Base-by-base conservation (phyloP, 2,797 vertebrate genomes). In the Orestias chungarensis region DNA sequence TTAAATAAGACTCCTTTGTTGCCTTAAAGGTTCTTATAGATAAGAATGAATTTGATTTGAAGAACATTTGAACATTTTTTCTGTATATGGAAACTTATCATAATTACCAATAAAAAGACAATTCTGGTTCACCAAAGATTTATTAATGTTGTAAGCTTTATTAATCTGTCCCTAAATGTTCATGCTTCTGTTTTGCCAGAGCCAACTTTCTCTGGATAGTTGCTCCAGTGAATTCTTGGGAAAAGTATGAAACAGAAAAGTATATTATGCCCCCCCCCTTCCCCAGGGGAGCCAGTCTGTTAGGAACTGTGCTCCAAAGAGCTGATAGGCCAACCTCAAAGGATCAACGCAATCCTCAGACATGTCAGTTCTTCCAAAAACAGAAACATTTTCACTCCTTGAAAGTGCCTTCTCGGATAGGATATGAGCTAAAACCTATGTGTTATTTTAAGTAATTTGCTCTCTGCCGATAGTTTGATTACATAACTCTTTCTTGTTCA, bases 281-380 rank as follows among this genome's bases (percentile, higher is more conserved):
- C 81, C 18, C 55, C 31, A 42, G 79, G 91, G 88, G 89, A 90
- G 82, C 80, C 85, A 72, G 85, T 88, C 87, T 92, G 91, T 89
- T 85, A 87, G 83, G 66, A 66, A 73, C 82, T 33, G 84, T 88
- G 84, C 84, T 92, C 78, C 83, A 88, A 43, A 49, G 61, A 85
- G 85, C 88, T 83, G 88, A 88, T 85, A 84, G 85, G 81, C 86
- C 87, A 82, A 90, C 88, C 87, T 88, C 87, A 84, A 86, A 88
- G 83, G 86, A 88, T 84, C 66, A 74, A 89, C 80, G 83, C 82
- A 82, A 85, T 88, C 88, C 57, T 82, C 82, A 84, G 86, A 88
- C 70, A 71, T 86, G 85, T 85, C 84, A 85, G 85, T 75, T 80
- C 71, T n/a, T 71, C 86, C 74, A 73, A 72, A 82, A 82, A 81